Evolutionary conservation across 2,113 vertebrate genomes (phyloP).

Genomic region (Saccopteryx leptura): DNA sequence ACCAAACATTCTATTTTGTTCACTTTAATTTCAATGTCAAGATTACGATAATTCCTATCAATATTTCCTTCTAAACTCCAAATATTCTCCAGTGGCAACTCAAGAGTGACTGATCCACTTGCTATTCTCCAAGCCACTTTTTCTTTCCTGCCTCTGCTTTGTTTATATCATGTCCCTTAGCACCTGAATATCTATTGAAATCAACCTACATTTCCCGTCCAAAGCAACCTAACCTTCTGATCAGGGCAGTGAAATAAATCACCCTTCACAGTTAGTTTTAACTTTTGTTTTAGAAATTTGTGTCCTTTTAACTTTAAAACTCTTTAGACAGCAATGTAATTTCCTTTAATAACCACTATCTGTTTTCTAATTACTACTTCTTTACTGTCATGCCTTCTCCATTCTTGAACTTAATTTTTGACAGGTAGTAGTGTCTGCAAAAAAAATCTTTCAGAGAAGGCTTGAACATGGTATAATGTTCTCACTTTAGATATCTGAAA

Average conservation of each 20-base stretch:
- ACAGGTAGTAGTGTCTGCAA: not conserved
- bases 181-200: not conserved
- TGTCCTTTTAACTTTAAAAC: slow-evolving; percentile 25
- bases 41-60: not conserved
- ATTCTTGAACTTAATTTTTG: not conserved
- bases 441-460: slow-evolving; percentile 1
- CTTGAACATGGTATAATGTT: not conserved
- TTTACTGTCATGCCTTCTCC: not conserved
- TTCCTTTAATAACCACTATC: slow-evolving; percentile 7
- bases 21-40: not conserved
- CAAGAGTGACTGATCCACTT: not conserved
- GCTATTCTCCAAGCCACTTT: not conserved
- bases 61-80: not conserved
- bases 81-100: not conserved
- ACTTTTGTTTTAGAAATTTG: slow-evolving; percentile 9
- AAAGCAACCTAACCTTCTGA: not conserved
- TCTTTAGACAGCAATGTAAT: not conserved
- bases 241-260: not conserved
- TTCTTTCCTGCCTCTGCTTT: not conserved
- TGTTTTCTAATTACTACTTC: slow-evolving; percentile 25
- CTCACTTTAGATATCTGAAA: not conserved
- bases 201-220: not conserved
- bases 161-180: not conserved
- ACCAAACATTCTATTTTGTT: not conserved
- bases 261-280: not conserved